Conservation (phyloP, 23 tunicate genomes). For the Styela plicata region DNA sequence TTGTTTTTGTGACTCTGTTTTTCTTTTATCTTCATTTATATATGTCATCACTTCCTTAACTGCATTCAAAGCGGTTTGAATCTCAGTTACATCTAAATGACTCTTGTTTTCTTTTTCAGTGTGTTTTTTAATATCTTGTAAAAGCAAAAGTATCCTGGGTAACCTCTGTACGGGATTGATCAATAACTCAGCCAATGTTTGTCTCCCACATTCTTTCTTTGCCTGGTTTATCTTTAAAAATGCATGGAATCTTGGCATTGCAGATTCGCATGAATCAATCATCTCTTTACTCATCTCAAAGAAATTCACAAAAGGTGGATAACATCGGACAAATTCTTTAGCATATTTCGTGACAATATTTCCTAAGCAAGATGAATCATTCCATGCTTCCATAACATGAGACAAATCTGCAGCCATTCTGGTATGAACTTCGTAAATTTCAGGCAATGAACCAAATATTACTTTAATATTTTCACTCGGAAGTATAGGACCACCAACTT, state of each 20-base stretch:
- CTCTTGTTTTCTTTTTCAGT: conserved; percentile 64
- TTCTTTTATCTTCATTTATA: conserved; percentile 89
- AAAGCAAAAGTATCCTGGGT: conserved; percentile 77
- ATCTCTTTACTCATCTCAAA: conserved; percentile 80
- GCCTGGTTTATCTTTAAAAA: conserved; percentile 95
- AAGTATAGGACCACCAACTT: conserved; percentile 82
- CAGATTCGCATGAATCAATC: conserved; percentile 51
- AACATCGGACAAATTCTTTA: conserved; percentile 67
- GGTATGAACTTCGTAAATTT: conserved; percentile 62
- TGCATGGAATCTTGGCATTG: conserved; percentile 82
- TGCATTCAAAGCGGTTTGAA: conserved; percentile 62
- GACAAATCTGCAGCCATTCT: conserved; percentile 58
- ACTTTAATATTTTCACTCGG: conserved; percentile 85
- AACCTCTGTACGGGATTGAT: conserved; percentile 91
- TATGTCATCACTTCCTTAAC: conserved; percentile 84
- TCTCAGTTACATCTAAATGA: conserved; percentile 62
- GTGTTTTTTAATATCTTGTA: conserved; percentile 93
- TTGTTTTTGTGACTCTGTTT: conserved; percentile 88
- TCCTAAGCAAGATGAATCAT: conserved; percentile 75
- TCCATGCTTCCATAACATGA: conserved; percentile 41
- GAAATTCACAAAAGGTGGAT: conserved; percentile 92
- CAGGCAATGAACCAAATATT: conserved; percentile 87
- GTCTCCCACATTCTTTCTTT: conserved; percentile 87
- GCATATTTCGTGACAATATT: conserved; percentile 63
- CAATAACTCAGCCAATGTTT: conserved; percentile 81